A percentile compares a stretch with the other conserved stretches of the same genome.
Conservation (phyloP, 2,797 vertebrate genomes). For the Muscicapa striata region DNA sequence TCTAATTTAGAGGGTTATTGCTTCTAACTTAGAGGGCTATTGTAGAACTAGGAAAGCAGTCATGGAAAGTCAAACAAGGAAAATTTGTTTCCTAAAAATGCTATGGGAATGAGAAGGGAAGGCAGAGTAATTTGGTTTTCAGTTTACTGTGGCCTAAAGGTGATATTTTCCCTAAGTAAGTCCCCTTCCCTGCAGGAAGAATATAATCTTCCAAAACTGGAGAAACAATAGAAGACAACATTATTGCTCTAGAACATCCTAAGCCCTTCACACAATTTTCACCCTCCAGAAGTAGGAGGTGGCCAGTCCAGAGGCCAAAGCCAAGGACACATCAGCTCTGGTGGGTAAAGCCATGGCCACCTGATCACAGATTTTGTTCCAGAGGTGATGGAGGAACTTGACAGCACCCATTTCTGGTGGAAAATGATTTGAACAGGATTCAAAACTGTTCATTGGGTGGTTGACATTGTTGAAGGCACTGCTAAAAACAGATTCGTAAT, state of each 20-base stretch:
- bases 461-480: neutral
- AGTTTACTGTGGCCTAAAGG: neutral
- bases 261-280: neutral
- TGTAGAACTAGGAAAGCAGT: conserved; percentile 70
- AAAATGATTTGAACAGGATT: neutral
- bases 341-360: neutral
- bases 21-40: conserved; percentile 56
- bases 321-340: neutral
- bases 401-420: rapidly evolving
- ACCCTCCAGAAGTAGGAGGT: neutral
- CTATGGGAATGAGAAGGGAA: conserved; percentile 72
- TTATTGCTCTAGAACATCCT: neutral
- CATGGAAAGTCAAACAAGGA: conserved; percentile 69
- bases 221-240: neutral
- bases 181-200: neutral
- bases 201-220: neutral
- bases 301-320: neutral
- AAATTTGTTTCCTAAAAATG: conserved; percentile 82
- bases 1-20: conserved; percentile 57
- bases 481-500: neutral
- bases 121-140: neutral
- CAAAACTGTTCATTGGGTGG: neutral
- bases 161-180: neutral
- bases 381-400: rapidly evolving
- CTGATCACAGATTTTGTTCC: neutral